Base-by-base conservation (phyloP, 2,888 invertebrate genomes). In the Ennomos fuscantarius region DNA sequence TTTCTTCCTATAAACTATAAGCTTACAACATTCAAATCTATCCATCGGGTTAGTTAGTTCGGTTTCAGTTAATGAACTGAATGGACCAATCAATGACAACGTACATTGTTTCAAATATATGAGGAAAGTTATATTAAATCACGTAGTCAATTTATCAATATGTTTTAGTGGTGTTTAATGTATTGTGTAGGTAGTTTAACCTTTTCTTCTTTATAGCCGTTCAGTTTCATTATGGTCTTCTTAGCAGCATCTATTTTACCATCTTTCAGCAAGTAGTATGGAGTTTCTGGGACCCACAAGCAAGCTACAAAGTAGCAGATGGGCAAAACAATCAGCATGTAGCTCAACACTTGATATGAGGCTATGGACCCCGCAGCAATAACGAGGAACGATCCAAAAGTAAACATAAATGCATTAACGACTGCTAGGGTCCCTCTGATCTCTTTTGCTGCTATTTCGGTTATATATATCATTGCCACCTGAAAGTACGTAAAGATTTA, bases 211-310 rank as follows among this genome's bases (percentile, higher is more conserved):
- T 74, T 73, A 58, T 56, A 73, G 9, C 87, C 87, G 55, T 84
- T 86, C 9, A 93, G 65, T 41, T 69, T 79, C 49, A 65, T 70
- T 15, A 93, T 62, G 9, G 75, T 84, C 13, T 74, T 78, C 52
- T 79, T 84, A 0, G 93, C 93, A 0, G 82, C 76, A 6, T 82
- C 81, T 8, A 86, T 78, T 11, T 84, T 78, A 1, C 87, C 87
- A 48, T 84, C 87, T 76, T 93, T 93, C 15, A 94, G 71, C 35
- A 93, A 76, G 65, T 84, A 93, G 65, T 94, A 93, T 0, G 94
- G 94, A 0, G 94, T 93, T 66, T 94, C 94, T 0, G 94, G 94
- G 72, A 93, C 91, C 81, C 91, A 93, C 50, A 81, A 76, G 61
- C 93, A 93, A 0, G 82, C 82, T 0, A 79, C 10, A 53, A 93